These are phyloP conservation scores for Diplolepis rosae DNA, from an alignment of 2,888 invertebrate species.

Conservation along the genomic window DNA sequence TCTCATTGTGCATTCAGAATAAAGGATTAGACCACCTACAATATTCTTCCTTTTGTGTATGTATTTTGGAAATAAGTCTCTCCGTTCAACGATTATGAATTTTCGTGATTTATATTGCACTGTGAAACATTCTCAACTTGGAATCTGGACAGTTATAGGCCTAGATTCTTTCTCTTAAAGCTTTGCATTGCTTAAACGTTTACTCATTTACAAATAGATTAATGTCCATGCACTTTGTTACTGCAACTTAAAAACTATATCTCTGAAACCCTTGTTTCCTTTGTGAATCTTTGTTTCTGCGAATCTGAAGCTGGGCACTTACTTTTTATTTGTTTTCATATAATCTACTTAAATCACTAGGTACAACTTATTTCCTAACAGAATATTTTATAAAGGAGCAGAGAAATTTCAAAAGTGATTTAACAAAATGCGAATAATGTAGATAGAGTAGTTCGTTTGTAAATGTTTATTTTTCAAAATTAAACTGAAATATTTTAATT, in stretches of 20 bases:
- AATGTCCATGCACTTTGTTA: slow-evolving; percentile 11
- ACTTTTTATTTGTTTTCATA: slow-evolving; percentile 11
- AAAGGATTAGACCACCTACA: slow-evolving; percentile 21
- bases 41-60: slow-evolving; percentile 22
- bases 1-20: slow-evolving; percentile 30
- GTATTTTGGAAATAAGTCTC: slow-evolving; percentile 17
- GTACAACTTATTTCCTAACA: slow-evolving; percentile 2
- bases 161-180: slow-evolving; percentile 14
- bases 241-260: slow-evolving; percentile 1
- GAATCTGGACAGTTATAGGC: slow-evolving; percentile 22
- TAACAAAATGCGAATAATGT: too few relatives aligned
- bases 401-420: background rate
- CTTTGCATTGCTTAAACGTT: slow-evolving; percentile 19
- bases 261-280: slow-evolving; percentile 15
- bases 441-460: too few relatives aligned
- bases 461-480: too few relatives aligned
- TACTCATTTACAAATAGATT: slow-evolving; percentile 19
- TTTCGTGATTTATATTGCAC: slow-evolving; percentile 19
- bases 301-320: slow-evolving; percentile 9
- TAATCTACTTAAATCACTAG: slow-evolving; percentile 25
- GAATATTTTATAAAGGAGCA: background rate
- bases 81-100: slow-evolving; percentile 26
- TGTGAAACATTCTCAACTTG: slow-evolving; percentile 25
- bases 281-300: background rate
- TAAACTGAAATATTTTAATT: too few relatives aligned